Base-by-base conservation (phyloP, 2,797 vertebrate genomes). In the Mallotus villosus region DNA sequence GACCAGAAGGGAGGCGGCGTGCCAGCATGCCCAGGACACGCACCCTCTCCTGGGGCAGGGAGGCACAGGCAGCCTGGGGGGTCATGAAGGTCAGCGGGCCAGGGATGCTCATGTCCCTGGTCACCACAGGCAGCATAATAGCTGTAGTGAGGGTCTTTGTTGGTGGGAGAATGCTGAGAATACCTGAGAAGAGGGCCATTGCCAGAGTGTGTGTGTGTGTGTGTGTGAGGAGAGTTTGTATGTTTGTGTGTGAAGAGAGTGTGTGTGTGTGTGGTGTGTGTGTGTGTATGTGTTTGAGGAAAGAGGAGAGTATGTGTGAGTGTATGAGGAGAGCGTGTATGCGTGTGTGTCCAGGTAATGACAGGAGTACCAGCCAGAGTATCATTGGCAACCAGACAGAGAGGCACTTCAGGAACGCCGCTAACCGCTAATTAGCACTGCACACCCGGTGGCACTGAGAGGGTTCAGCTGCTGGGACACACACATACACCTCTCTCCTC, bases 381-480 rank as follows among this genome's bases (percentile, higher is more conserved):
- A 53, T 63, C 32, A 32, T 22, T 66, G 29, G 49, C 17, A 27
- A 25, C 46, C 22, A n/a, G 65, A 19, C 65, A 53, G 24, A 8
- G 41, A 46, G 41, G 16, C 49, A 67, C 25, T 53, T 55, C 25
- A 51, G 49, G 65, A 67, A 53, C 46, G 24, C 22, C 25, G 24
- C 65, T 67, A 67, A 67, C 65, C 17, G 25, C 65, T 67, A 67
- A 53, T 67, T 67, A 67, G 49, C 46, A 19, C 34, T 21, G n/a
- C 49, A 41, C 22, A 51, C 41, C 64, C 41, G 9, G 37, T 51
- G 64, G 41, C 22, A 66, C 22, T 41, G 37, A 41, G 37, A 41
- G 37, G 37, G 37, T 41, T 41, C 37, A 41, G 37, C 37, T 41
- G 37, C 37, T 41, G 37, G 37, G 37, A 41, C 37, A 41, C 37